Conservation (phyloP, 1,140 invertebrate species). For the Vanessa atalanta region DNA sequence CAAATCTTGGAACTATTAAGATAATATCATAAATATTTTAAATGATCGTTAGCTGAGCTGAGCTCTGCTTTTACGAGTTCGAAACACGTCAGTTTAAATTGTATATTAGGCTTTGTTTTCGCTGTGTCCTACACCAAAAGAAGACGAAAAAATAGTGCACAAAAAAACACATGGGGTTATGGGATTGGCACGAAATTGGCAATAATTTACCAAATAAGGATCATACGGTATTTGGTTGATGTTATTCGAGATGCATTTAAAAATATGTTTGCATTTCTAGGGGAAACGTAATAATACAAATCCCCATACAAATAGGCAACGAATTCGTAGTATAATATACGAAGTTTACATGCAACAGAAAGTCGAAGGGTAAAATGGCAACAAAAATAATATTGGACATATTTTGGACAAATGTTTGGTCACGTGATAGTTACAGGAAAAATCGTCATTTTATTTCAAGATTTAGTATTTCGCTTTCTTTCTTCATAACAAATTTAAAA, state of each 20-base stretch:
- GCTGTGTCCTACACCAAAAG: constrained; percentile 27
- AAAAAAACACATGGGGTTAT: constrained; percentile 35
- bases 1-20: not conserved
- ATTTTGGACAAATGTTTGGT: no score
- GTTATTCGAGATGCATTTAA: constrained; percentile 13
- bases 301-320: constrained; percentile 23
- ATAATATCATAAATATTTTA: not conserved
- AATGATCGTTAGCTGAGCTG: constrained; percentile 12
- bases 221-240: not conserved
- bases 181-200: constrained; percentile 26
- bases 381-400: no score
- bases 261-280: constrained; percentile 19
- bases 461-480: no score
- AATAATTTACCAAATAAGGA: constrained; percentile 20
- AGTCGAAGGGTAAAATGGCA: not conserved
- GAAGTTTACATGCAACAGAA: not conserved
- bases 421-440: not conserved
- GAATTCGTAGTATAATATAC: not conserved
- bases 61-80: constrained; percentile 48
- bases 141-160: constrained; percentile 30
- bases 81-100: constrained; percentile 63
- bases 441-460: no score
- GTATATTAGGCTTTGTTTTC: constrained; percentile 54
- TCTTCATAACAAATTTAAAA: no score
- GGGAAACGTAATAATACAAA: constrained; percentile 22